These are phyloP conservation scores for Erebia epiphron DNA, from an alignment of 2,888 invertebrate genomes.

Conservation along the genomic window DNA sequence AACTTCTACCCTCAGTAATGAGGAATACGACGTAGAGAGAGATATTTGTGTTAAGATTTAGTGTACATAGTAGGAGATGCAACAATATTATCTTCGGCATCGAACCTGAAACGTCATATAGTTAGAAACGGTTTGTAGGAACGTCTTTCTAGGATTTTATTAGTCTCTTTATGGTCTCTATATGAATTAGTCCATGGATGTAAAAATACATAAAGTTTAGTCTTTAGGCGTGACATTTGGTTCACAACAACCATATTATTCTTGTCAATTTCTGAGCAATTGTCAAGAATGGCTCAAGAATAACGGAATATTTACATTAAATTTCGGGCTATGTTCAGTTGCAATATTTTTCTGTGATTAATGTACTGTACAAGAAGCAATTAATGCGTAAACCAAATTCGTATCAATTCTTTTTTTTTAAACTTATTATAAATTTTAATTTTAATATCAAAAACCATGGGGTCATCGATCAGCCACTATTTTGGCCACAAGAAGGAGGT, in stretches of 20 bases:
- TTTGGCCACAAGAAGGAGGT: neutral
- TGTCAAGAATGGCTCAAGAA: neutral
- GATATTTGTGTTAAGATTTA: no score
- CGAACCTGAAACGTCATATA: no score
- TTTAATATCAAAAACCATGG: neutral
- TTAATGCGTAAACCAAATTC: neutral
- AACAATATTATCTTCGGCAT: no score
- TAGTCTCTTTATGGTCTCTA: no score
- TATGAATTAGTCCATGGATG: no score
- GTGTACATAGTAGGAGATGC: no score
- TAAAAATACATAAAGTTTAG: no score
- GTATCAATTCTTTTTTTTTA: neutral
- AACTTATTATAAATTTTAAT: neutral
- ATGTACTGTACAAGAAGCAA: neutral
- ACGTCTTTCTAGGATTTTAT: no score
- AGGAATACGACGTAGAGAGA: no score
- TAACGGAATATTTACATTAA: neutral
- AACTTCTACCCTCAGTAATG: no score
- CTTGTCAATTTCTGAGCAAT: neutral
- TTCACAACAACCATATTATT: neutral
- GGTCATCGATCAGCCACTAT: neutral
- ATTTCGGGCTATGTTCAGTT: neutral
- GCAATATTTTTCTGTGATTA: neutral
- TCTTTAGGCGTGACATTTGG: neutral
- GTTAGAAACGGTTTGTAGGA: no score